Base-by-base conservation (phyloP, 2,113 vertebrate species). In the Mustela lutreola region DNA sequence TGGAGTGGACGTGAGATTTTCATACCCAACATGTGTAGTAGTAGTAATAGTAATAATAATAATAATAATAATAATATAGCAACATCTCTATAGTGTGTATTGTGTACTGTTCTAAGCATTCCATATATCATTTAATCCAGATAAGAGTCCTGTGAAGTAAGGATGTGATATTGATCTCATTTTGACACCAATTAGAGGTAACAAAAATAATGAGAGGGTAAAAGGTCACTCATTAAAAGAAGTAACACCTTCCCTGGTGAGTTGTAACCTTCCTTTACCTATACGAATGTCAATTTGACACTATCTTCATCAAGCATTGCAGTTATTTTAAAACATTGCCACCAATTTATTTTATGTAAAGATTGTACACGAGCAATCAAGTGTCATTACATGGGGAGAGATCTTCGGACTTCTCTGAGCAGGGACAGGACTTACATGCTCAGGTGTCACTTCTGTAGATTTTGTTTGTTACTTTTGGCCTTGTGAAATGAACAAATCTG, bases 181-280 rank as follows among this genome's bases (percentile, higher is more conserved):
- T 11, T 95, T 96, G 80, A 98, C 65, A 98, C 87, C 85, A 97
- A 91, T 98, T 97, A 98, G n/a, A 95, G n/a, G 48, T 22, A 86
- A 79, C 91, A 94, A 95, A 58, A 94, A 79, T 97, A 65, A 98
- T 92, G 89, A 94, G 94, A 95, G 86, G 75, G 60, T 92, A 80
- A 6, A 21, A 86, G 85, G n/a, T 65, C 33, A 86, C 91, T 63
- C 97, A 76, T 63, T 89, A 79, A 88, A 95, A 95, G 50, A 96
- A 90, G 91, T 75, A 78, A 39, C 33, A 45, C 81, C 94, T 96
- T 42, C 39, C 28, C 28, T 78, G 15, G 93, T 19, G 31, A 93
- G 73, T 6, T 94, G 28, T 33, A 80, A 26, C 19, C 39, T 78
- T 65, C 26, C 83, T 90, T 90, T 75, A 75, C 60, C 83, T 62